Evolutionary conservation across 2,888 invertebrate species (phyloP), one percentile per base, ranked within the genome.

Genomic region (Lasioglossum figueresi): DNA sequence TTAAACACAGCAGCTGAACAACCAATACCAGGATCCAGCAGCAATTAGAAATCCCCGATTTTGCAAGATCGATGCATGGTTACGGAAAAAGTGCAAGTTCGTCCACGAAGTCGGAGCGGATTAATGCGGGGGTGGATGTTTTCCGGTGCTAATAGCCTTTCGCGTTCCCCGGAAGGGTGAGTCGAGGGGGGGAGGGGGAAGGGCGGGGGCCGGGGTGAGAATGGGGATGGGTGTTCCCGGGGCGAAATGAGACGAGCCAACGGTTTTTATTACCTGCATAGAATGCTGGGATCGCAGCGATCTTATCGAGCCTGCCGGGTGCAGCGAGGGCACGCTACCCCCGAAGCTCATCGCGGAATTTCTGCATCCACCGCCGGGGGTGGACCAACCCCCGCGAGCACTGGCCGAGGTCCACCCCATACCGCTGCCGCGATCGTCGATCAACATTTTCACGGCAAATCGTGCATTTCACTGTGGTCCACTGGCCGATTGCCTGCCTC

Each of bases 321-420:
- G 94, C n/a, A 95, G 92, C 12, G 94, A 95, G 31, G 94, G 94
- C 70, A 94, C 94, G 83, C 94, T 95, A 77, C 94, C 94, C n/a
- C 94, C 94, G 83, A 95, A 94, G 89, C 94, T 94, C 94, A 93
- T 94, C 79, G 92, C 91, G 19, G 94, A 94, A 91, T 93, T 93
- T 86, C 94, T 93, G 89, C 94, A 94, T 83, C 93, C 56, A n/a
- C 56, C 94, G 66, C 88, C 87, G 37, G 94, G 94, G 79, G 94
- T 94, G 71, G 94, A 94, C 94, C 94, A 94, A 83, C 94, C 94
- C 19, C 93, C 93, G 76, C 92, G 91, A 77, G 92, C 88, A 80
- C 90, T 89, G 75, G 88, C 71, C 83, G 90, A 84, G 52, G 91
- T 88, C 92, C 93, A 92, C 87, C 92, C 93, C 92, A 93, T 88